Conservation (phyloP, 1,140 invertebrate species). For the Stenopsyche tienmushanensis region DNA sequence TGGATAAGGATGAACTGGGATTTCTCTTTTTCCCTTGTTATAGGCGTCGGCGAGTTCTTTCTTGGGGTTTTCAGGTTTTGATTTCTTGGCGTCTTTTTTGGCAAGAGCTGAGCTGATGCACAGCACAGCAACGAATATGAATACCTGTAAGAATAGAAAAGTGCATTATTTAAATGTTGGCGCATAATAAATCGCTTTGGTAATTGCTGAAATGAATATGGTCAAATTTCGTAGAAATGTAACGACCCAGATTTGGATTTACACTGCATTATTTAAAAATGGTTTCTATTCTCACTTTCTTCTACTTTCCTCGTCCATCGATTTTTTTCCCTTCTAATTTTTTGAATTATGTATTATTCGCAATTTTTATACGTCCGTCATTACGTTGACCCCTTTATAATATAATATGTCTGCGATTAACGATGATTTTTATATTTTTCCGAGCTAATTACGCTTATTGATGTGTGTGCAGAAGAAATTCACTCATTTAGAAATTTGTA, state of each 20-base stretch:
- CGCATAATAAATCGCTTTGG: neutral
- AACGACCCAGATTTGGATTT: neutral
- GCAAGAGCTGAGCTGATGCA: constrained; percentile 17
- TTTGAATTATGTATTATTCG: neutral
- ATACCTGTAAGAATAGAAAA: constrained; percentile 22
- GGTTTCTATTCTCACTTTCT: neutral
- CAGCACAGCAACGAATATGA: constrained; percentile 16
- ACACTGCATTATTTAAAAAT: neutral
- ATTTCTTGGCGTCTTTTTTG: constrained; percentile 32
- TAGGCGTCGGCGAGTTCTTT: constrained; percentile 12
- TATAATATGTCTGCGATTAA: too few relatives aligned
- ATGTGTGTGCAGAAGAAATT: too few relatives aligned
- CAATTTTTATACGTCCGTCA: too few relatives aligned
- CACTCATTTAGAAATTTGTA: too few relatives aligned
- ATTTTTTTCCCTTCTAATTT: neutral
- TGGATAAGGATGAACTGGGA: constrained; percentile 19
- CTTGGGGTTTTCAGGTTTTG: constrained; percentile 20
- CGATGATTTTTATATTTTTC: too few relatives aligned
- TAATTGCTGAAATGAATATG: too few relatives aligned
- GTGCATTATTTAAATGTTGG: neutral
- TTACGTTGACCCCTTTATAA: too few relatives aligned
- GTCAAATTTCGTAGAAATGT: neutral
- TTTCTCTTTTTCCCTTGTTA: constrained; percentile 38
- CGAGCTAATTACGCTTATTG: too few relatives aligned
- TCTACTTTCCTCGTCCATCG: neutral